phyloP scores from a whole-genome alignment of 2,113 vertebrate species.

The Reinhardtius hippoglossoides region DNA sequence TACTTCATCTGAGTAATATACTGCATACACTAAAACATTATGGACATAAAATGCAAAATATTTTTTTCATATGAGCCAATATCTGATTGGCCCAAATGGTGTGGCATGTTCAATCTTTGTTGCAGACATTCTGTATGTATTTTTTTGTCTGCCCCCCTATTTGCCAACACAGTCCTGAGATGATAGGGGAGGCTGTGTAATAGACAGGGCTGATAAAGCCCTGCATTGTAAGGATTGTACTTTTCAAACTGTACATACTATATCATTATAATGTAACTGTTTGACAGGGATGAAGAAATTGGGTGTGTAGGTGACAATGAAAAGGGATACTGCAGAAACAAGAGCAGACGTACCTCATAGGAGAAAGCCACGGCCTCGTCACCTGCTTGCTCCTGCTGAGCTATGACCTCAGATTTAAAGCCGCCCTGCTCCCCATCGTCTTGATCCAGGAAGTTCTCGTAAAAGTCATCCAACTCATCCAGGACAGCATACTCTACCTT shows the following conservation, averaged over 20 bases:
- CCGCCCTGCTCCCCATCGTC: conserved; percentile 89
- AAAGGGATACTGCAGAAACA: background rate
- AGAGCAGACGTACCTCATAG: conserved; percentile 90
- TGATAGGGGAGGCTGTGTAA: background rate
- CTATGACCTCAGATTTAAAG: conserved; percentile 93
- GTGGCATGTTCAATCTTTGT: no score
- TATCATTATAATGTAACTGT: background rate
- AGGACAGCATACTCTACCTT: conserved; percentile 98
- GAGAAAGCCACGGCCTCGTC: conserved; percentile 90
- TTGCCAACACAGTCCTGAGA: no score
- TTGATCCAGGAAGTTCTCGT: conserved; percentile 95
- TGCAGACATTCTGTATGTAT: no score
- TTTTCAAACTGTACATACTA: no score
- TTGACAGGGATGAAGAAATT: background rate
- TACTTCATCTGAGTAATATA: background rate
- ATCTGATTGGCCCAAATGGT: no score
- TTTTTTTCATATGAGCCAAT: no score
- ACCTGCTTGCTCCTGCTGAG: conserved; percentile 92
- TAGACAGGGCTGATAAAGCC: background rate
- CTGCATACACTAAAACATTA: background rate
- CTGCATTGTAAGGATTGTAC: background rate
- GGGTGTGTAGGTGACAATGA: background rate
- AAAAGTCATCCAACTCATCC: conserved; percentile 97
- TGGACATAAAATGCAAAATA: no score
- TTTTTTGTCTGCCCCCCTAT: no score